Percentiles rank a stretch among this genome's conserved stretches.
Evolutionary conservation across 2,888 invertebrate species (phyloP).

Genomic region (Cepaea hortensis): DNA sequence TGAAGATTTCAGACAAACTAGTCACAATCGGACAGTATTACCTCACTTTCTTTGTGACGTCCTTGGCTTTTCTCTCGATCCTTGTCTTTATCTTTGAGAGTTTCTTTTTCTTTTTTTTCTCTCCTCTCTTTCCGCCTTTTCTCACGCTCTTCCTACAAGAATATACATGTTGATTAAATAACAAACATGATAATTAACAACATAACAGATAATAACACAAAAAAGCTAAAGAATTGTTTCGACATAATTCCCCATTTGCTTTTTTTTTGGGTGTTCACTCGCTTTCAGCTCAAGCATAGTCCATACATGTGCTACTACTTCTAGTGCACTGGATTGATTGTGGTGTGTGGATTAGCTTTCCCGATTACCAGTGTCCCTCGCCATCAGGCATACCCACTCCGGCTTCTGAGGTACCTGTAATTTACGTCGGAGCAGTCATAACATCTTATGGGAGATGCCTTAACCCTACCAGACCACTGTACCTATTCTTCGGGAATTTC

Average conservation of each 20-base stretch:
- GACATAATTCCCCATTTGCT: not conserved
- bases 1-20: not conserved
- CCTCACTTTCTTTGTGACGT: constrained; percentile 33
- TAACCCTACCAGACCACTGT: no score
- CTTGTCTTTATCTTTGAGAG: constrained; percentile 52
- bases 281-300: no score
- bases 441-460: no score
- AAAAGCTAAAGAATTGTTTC: not conserved
- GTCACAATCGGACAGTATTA: not conserved
- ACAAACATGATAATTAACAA: not conserved
- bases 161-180: not conserved
- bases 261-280: no score
- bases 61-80: constrained; percentile 50
- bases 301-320: no score
- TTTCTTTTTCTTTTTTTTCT: constrained; percentile 32
- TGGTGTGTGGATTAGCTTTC: no score
- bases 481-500: no score
- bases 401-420: no score
- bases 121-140: constrained; percentile 51
- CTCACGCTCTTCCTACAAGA: constrained; percentile 56
- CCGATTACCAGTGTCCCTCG: no score
- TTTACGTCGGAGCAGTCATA: no score
- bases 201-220: not conserved
- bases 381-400: no score
- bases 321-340: no score